Evolutionary conservation across 2,113 vertebrate genomes (phyloP).

Genomic region (Platycercus adscitus): DNA sequence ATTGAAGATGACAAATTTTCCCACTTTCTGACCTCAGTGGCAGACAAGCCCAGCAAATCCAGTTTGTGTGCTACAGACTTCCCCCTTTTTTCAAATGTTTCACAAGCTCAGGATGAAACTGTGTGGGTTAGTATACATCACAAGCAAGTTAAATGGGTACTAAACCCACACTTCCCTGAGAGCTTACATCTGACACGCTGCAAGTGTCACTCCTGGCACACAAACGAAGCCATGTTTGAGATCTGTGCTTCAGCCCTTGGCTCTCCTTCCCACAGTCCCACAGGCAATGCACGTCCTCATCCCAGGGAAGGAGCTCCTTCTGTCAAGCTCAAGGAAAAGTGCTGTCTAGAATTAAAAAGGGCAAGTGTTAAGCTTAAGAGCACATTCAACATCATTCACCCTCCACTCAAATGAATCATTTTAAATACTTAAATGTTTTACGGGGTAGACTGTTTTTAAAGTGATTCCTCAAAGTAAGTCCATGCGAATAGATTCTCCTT

Average conservation of each 20-base stretch:
- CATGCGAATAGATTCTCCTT: not conserved
- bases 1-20: not conserved
- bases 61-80: not conserved
- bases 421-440: not conserved
- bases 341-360: not conserved
- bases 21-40: not conserved
- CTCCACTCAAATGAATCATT: not conserved
- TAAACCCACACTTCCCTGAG: not conserved
- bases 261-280: no score
- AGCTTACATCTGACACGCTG: not conserved
- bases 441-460: not conserved
- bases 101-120: not conserved
- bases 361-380: no score
- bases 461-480: not conserved
- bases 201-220: not conserved
- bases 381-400: not conserved
- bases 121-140: not conserved
- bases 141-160: no score
- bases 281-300: fast-evolving
- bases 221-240: not conserved
- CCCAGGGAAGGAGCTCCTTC: no score
- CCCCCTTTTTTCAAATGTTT: not conserved
- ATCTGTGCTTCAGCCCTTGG: not conserved
- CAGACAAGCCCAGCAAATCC: not conserved
- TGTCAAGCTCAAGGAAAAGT: not conserved